Evolutionary conservation across 2,113 vertebrate species (phyloP).

Genomic region (Pongo abelii): DNA sequence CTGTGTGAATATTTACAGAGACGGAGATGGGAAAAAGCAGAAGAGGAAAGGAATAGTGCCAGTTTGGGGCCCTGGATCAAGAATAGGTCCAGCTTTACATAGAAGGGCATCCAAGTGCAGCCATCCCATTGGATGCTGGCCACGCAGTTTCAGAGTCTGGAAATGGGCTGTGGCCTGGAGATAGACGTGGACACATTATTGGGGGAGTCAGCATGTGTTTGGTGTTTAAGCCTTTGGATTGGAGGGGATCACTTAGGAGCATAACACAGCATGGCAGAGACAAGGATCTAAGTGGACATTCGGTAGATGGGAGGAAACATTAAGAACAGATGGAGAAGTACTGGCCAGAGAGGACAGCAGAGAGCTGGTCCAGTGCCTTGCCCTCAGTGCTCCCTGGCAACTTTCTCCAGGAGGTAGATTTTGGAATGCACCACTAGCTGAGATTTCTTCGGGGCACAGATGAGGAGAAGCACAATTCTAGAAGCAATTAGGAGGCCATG

Average conservation of each 20-base stretch:
- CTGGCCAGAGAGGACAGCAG: not conserved
- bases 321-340: not conserved
- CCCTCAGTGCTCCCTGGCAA: not conserved
- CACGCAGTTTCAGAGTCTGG: not conserved
- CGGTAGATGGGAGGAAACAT: not conserved
- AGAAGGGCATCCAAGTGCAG: not conserved
- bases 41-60: no score
- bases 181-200: rapidly evolving
- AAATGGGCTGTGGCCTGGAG: not conserved
- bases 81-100: not conserved
- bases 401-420: not conserved
- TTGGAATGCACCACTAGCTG: not conserved
- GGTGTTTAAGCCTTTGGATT: not conserved
- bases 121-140: rapidly evolving
- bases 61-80: not conserved
- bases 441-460: not conserved
- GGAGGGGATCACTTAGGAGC: no score
- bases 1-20: not conserved
- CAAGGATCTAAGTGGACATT: not conserved
- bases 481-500: not conserved
- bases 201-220: no score
- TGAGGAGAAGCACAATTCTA: not conserved
- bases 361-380: not conserved
- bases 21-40: not conserved
- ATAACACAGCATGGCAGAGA: not conserved